Conservation (phyloP, 2,797 vertebrate species). For the Austrolebias charrua region DNA sequence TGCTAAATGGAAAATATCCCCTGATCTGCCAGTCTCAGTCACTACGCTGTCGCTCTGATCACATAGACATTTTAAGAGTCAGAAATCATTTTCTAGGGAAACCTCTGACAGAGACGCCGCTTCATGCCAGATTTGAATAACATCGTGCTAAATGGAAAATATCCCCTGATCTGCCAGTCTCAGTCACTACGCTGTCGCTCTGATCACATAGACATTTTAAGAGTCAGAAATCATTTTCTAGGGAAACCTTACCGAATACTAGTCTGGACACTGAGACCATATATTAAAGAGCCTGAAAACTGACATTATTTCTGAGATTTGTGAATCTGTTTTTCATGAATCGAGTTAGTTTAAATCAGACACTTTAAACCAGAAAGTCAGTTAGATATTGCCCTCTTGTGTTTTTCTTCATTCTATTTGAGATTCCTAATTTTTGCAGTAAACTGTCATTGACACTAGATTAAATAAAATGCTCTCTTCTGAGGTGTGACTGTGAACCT, state of each 20-base stretch:
- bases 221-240: constrained; percentile 33
- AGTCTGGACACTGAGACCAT: constrained; percentile 25
- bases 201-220: constrained; percentile 48
- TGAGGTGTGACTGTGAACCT: constrained; percentile 54
- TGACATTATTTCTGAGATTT: constrained; percentile 32
- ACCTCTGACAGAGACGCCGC: constrained; percentile 39
- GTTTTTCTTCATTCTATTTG: constrained; percentile 62
- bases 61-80: too few relatives aligned
- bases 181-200: constrained; percentile 53
- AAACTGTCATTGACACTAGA: constrained; percentile 50
- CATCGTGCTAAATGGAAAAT: constrained; percentile 48
- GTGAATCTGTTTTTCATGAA: constrained; percentile 51
- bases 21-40: too few relatives aligned
- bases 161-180: constrained; percentile 52
- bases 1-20: too few relatives aligned
- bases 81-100: too few relatives aligned
- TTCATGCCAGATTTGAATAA: constrained; percentile 56
- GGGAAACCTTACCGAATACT: constrained; percentile 29
- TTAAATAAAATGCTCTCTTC: constrained; percentile 23
- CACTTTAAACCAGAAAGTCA: constrained; percentile 57
- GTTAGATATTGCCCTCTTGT: constrained; percentile 82
- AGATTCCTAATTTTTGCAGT: constrained; percentile 46
- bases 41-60: too few relatives aligned
- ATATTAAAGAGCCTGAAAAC: constrained; percentile 22
- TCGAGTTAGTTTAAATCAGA: constrained; percentile 26